Base-by-base conservation (phyloP, 2,113 vertebrate species). In the Aphyosemion australe region DNA sequence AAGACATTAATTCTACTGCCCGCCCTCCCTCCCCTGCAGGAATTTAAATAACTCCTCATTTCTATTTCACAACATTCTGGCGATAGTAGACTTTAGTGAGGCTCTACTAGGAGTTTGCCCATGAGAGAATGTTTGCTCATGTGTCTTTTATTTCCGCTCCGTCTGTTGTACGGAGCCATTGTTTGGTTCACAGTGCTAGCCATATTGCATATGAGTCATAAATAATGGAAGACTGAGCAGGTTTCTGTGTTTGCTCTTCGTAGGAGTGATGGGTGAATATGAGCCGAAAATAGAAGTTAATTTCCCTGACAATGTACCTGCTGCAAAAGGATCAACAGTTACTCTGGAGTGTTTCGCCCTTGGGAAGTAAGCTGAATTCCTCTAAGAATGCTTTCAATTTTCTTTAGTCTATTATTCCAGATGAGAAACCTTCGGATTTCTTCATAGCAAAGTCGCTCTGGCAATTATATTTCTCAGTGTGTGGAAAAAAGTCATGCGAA, bases 231-330 rank as follows among this genome's bases (percentile, higher is more conserved):
- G 60, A 69, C 64, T 84, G 84, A 87, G 79, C 66, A 67, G 76
- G 59, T 79, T 80, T 75, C 84, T 88, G 72, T 85, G 78, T 61
- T 55, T 82, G 67, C 88, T 55, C 66, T 86, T 79, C 60, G 0
- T 56, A 98, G 96, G 95, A 79, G 91, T 94, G 72, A 98, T 98
- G 96, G 96, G 95, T 43, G 95, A 98, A 90, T 97, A 97, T 2
- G 95, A 98, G 86, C 96, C 96, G 14, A 98, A 98, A 93, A 97
- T 98, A 91, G 96, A 98, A 94, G 94, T 97, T 87, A 93, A 96
- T 90, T 97, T 98, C 90, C 93, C 96, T 57, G 96, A 97, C 87
- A 95, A 89, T 0, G 92, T 97, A 56, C 94, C 95, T 53, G 93
- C 94, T 41, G 94, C 96, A 12, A 96, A 95, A 88, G 96, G 96